These are phyloP conservation scores for Neoniphon sammara DNA, from an alignment of 2,797 vertebrate species.

Conservation along the genomic window DNA sequence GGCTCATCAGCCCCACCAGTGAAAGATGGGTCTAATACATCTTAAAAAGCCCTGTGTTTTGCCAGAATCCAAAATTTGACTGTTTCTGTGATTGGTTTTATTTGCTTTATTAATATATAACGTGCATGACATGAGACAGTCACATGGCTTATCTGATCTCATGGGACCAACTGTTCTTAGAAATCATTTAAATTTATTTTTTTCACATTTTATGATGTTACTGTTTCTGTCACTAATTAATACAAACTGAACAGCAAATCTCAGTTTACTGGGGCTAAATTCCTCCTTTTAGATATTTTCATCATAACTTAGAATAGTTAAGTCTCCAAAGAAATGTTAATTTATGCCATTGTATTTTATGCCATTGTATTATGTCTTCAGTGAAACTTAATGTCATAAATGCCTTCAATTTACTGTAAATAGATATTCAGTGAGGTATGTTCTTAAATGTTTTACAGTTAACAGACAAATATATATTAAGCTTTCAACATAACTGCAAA, in stretches of 20 bases:
- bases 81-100: background rate
- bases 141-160: slow-evolving; percentile 9
- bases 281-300: background rate
- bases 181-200: background rate
- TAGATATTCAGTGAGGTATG: slow-evolving; percentile 2
- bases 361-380: slow-evolving; percentile 19
- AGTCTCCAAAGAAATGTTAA: slow-evolving; percentile 14
- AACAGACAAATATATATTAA: slow-evolving; percentile 1
- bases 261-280: background rate
- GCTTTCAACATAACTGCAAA: slow-evolving; percentile 3
- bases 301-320: background rate
- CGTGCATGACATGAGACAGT: background rate
- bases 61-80: background rate
- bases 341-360: background rate
- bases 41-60: slow-evolving; percentile 8
- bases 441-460: background rate
- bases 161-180: slow-evolving; percentile 19
- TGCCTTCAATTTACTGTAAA: background rate
- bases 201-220: slow-evolving; percentile 1
- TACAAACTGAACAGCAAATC: slow-evolving; percentile 26
- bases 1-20: background rate
- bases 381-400: slow-evolving; percentile 29
- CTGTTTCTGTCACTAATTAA: background rate
- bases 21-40: background rate
- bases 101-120: background rate